Conservation (phyloP, 1,140 invertebrate genomes). For the Drosophila parvula region DNA sequence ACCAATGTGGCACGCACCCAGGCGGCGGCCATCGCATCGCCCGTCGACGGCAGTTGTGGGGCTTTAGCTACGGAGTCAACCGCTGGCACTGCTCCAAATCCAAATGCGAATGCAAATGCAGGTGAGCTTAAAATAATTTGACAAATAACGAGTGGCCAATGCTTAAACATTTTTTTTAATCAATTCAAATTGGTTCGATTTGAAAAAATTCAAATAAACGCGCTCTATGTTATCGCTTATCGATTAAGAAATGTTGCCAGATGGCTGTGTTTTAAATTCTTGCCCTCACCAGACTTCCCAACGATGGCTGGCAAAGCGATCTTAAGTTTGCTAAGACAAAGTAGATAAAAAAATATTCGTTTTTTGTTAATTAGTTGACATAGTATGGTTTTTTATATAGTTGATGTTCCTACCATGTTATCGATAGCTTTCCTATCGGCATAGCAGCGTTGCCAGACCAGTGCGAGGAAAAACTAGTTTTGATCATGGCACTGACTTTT, state of each 20-base stretch:
- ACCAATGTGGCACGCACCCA: constrained; percentile 83
- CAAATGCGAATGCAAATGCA: constrained; percentile 54
- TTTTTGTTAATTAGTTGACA: too few relatives aligned
- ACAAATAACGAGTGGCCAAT: background rate
- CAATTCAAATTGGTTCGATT: background rate
- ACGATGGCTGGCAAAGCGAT: background rate
- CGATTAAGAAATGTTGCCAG: constrained; percentile 13
- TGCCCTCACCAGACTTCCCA: too few relatives aligned
- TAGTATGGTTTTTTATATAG: too few relatives aligned
- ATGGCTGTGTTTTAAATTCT: background rate
- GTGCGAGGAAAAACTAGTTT: constrained; percentile 10
- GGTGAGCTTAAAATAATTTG: constrained; percentile 34
- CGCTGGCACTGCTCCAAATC: constrained; percentile 38
- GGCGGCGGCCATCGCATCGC: constrained; percentile 44
- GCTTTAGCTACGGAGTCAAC: constrained; percentile 44
- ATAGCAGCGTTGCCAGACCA: constrained; percentile 1
- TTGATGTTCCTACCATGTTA: background rate
- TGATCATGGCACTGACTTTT: constrained; percentile 14
- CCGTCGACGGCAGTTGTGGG: constrained; percentile 57
- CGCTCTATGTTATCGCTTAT: constrained; percentile 10
- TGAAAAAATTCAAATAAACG: background rate
- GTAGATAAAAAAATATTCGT: background rate
- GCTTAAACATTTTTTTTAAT: background rate
- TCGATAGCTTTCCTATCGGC: constrained; percentile 1
- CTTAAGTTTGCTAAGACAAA: background rate